phyloP scores from a whole-genome alignment of 2,113 vertebrate genomes.

The Neogobius melanostomus region DNA sequence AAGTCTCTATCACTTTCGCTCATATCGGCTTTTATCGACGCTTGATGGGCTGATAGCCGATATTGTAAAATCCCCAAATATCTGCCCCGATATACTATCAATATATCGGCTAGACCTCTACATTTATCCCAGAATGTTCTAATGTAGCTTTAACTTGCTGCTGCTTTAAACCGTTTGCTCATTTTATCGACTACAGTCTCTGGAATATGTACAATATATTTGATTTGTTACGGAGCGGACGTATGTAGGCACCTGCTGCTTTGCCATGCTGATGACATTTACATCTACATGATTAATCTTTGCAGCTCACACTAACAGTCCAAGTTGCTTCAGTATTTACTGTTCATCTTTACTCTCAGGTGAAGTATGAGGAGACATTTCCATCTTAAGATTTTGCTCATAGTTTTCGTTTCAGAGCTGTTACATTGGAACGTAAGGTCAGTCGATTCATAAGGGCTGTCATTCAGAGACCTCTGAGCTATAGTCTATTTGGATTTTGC shows the following conservation, averaged over 20 bases:
- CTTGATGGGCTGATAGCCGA: no score
- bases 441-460: constrained; percentile 1
- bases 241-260: background rate
- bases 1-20: no score
- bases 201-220: background rate
- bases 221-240: background rate
- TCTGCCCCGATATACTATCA: no score
- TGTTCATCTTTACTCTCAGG: constrained; percentile 48
- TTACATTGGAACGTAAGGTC: constrained; percentile 20
- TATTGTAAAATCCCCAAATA: no score
- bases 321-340: constrained; percentile 44
- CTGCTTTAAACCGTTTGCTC: no score
- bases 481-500: constrained; percentile 22
- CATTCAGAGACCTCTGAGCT: background rate
- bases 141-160: no score
- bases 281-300: constrained; percentile 50
- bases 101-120: no score
- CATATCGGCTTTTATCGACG: no score
- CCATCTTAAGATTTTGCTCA: constrained; percentile 25
- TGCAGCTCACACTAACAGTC: constrained; percentile 30
- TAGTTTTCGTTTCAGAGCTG: constrained; percentile 10
- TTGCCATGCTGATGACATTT: constrained; percentile 44
- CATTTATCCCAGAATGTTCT: no score
- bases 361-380: constrained; percentile 21
- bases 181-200: no score